phyloP scores from a whole-genome alignment of 2,113 vertebrate species.

The Quiscalus mexicanus region DNA sequence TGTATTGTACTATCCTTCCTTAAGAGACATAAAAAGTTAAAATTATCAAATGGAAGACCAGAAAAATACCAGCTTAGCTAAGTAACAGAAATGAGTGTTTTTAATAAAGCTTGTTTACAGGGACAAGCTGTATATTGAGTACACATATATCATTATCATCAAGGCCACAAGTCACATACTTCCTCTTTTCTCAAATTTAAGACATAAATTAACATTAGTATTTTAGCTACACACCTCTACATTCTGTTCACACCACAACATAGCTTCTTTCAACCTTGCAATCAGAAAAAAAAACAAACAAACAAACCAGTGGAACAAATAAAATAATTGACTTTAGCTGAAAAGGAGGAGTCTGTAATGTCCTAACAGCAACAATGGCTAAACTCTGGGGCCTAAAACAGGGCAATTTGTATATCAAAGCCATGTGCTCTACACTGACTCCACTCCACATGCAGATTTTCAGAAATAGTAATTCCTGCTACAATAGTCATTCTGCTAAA shows the following conservation, averaged over 20 bases:
- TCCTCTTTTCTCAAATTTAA: background rate
- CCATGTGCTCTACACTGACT: conserved; percentile 10
- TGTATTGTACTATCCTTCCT: background rate
- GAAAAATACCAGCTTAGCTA: background rate
- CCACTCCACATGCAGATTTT: background rate
- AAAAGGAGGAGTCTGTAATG: background rate
- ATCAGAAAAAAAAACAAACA: rapidly evolving
- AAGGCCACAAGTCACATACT: background rate
- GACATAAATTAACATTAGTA: background rate
- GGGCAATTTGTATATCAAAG: background rate
- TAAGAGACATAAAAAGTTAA: background rate
- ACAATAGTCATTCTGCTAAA: background rate
- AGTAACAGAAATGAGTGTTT: background rate
- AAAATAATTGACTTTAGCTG: background rate
- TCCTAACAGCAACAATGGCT: background rate
- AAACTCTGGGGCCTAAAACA: conserved; percentile 9
- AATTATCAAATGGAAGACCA: background rate
- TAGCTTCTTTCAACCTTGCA: background rate
- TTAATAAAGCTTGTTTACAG: background rate
- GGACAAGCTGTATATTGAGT: background rate
- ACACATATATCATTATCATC: background rate
- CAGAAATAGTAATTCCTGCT: background rate
- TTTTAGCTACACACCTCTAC: background rate
- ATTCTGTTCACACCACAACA: background rate
- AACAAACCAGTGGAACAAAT: background rate